Conservation (phyloP, 2,113 vertebrate species). For the Acrocephalus kingi region DNA sequence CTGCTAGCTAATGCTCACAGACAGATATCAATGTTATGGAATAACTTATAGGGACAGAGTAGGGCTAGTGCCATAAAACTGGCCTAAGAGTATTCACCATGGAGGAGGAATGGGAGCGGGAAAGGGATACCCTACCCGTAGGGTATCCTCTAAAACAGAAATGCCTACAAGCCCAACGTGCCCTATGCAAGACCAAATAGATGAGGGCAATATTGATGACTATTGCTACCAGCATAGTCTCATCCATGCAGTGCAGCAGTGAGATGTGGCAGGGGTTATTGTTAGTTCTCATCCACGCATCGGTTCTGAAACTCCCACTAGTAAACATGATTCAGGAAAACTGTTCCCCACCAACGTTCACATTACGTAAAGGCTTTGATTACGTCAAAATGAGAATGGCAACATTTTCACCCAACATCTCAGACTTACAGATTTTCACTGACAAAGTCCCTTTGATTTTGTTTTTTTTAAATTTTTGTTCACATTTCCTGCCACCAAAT, state of each 20-base stretch:
- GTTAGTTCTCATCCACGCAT: neutral
- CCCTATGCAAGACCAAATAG: neutral
- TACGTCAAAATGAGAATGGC: neutral
- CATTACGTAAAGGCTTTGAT: conserved; percentile 17
- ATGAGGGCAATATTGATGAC: neutral
- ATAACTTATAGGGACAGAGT: neutral
- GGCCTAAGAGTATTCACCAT: neutral
- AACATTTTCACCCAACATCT: neutral
- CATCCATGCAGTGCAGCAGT: neutral
- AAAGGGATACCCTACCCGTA: neutral
- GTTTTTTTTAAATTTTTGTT: neutral
- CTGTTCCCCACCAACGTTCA: conserved; percentile 10
- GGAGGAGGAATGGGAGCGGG: neutral
- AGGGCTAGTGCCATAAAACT: neutral
- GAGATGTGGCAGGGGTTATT: neutral
- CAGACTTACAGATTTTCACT: neutral
- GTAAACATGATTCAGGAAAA: conserved; percentile 3
- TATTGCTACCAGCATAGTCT: neutral
- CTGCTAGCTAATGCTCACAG: neutral
- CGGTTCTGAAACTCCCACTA: neutral
- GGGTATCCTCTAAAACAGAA: neutral
- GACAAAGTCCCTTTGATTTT: neutral
- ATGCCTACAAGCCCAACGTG: neutral
- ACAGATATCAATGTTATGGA: neutral
- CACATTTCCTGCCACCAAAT: neutral